Evolutionary conservation across 1,140 invertebrate genomes (phyloP), one percentile per base, ranked within the genome.

Genomic region (Ylistrum balloti): DNA sequence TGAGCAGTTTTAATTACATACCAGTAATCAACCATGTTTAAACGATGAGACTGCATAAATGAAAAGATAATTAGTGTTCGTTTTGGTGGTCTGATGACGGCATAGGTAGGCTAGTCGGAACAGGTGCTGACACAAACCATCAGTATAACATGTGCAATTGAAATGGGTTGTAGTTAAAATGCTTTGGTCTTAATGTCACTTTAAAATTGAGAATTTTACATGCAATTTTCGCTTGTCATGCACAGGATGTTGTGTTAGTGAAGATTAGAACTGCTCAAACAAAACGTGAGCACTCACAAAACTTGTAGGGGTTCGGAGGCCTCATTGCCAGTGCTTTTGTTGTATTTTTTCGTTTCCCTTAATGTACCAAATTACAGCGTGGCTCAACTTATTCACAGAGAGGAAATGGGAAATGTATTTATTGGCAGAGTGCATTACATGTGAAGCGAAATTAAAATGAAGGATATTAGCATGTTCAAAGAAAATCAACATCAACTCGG

Each of bases 371-470:
- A 74, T 74, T 74, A 74, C 56, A 74, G 56, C 28, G 56, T 28
- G 56, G 56, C 56, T 74, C 56, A 74, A 74, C n/a, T 74, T 74
- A 74, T 74, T 74, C 56, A 74, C 56, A 74, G 56, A 28, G 56
- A 74, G 56, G 56, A 74, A 74, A 74, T 74, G 56, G 56, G 56
- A 74, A 74, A 74, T 74, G 56, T 74, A 74, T 74, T 74, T 74
- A 74, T 74, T 74, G 56, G 56, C 17, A n/a, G 56, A 74, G 56
- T 28, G n/a, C 56, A n/a, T 74, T 74, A 74, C 56, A 74, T 74
- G 56, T 74, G 56, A 74, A 74, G 56, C 56, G n/a, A 74, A 74
- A 74, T 74, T 74, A 74, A 74, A 74, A 74, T 74, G 56, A 74
- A 74, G 56, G 56, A 74, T 74, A 74, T 74, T 74, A 74, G 56